Percentiles rank a stretch among this genome's conserved stretches.
Evolutionary conservation across 2,113 vertebrate species (phyloP).

Genomic region (Galeopterus variegatus): DNA sequence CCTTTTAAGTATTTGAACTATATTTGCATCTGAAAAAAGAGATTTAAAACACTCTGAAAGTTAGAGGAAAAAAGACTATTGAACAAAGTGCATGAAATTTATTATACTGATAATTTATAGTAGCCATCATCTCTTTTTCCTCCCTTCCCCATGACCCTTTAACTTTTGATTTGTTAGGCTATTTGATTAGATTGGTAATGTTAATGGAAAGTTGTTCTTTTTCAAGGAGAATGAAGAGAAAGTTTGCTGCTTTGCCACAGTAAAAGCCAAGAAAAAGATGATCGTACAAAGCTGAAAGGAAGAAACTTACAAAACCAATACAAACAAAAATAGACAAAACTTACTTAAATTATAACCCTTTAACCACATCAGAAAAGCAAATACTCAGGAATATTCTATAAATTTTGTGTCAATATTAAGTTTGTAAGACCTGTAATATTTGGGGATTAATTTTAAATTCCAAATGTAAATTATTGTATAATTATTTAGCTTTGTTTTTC

Average conservation of each 20-base stretch:
- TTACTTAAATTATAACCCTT: not conserved
- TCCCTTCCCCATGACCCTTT: not conserved
- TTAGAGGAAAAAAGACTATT: not conserved
- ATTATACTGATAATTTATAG: not conserved
- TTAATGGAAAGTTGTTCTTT: not conserved
- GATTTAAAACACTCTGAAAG: not conserved
- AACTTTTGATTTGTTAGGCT: not conserved
- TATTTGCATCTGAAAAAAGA: not conserved
- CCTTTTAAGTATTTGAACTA: not conserved
- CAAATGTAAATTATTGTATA: not conserved
- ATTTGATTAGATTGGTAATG: not conserved
- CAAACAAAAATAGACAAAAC: not conserved
- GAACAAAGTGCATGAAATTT: not conserved
- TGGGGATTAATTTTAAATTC: conserved; percentile 13
- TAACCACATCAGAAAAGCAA: not conserved
- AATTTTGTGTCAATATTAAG: not conserved
- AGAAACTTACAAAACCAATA: not conserved
- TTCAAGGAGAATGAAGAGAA: not conserved
- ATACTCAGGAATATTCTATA: not conserved
- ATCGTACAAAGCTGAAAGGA: not conserved
- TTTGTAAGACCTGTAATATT: not conserved
- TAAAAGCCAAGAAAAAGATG: not conserved
- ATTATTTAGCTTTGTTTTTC: not conserved
- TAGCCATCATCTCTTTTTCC: not conserved
- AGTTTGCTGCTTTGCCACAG: not conserved